phyloP scores from a whole-genome alignment of 2,888 invertebrate species.

The Agriopis aurantiaria region DNA sequence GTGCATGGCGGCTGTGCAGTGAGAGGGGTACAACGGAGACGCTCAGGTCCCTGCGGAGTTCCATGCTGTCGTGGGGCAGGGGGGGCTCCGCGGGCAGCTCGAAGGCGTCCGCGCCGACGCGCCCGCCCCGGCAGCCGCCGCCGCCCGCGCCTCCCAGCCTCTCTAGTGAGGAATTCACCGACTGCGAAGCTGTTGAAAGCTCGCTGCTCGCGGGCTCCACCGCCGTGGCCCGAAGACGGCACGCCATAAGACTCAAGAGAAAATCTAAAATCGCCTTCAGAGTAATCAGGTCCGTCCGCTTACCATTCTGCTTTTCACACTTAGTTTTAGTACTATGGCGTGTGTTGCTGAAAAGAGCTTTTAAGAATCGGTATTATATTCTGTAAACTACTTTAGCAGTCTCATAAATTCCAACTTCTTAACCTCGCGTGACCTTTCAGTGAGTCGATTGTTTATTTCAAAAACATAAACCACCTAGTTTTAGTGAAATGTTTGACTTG shows the following conservation, averaged over 20 bases:
- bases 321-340: constrained; percentile 11
- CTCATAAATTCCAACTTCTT: constrained; percentile 32
- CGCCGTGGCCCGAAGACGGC: constrained; percentile 78
- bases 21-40: constrained; percentile 84
- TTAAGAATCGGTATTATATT: constrained; percentile 27
- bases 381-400: constrained; percentile 32
- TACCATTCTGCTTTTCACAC: constrained; percentile 13
- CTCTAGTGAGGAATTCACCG: constrained; percentile 64
- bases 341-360: constrained; percentile 9
- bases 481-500: constrained; percentile 28
- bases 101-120: constrained; percentile 55
- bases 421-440: constrained; percentile 33
- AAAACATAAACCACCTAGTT: constrained; percentile 27
- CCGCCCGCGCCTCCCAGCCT: constrained; percentile 47
- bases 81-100: constrained; percentile 66
- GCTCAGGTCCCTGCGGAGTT: constrained; percentile 81
- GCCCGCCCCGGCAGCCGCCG: constrained; percentile 41
- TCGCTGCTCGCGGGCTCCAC: constrained; percentile 76
- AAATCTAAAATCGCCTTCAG: constrained; percentile 79
- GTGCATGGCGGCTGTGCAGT: constrained; percentile 73
- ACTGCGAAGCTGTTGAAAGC: constrained; percentile 64
- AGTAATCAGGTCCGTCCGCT: constrained; percentile 71
- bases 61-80: constrained; percentile 81
- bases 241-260: constrained; percentile 79
- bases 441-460: constrained; percentile 34